Evolutionary conservation across 2,888 invertebrate genomes (phyloP).

Genomic region (Chaetoderma sp.): DNA sequence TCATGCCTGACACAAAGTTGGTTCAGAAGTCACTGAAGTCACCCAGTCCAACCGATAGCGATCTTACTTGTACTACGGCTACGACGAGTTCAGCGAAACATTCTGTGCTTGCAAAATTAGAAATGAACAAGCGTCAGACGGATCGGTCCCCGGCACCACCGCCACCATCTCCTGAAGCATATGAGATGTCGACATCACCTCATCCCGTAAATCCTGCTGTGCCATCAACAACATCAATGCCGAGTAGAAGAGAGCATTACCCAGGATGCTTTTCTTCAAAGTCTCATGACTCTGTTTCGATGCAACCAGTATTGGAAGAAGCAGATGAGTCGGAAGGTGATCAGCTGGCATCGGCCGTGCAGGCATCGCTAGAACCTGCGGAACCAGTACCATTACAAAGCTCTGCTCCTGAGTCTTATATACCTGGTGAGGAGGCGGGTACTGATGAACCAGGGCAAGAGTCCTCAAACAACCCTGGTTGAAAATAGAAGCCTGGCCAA

Average conservation of each 20-base stretch:
- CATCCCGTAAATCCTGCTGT: neutral
- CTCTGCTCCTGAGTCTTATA: too few species aligned
- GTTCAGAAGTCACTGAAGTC: neutral
- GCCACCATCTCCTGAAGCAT: conserved; percentile 59
- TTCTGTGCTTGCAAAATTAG: conserved; percentile 13
- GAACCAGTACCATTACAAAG: too few species aligned
- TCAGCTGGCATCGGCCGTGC: too few species aligned
- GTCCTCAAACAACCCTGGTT: neutral
- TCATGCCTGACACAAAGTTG: too few species aligned
- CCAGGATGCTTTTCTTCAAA: conserved; percentile 8
- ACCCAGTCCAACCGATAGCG: neutral
- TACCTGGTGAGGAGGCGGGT: conserved; percentile 37
- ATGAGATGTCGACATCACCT: conserved; percentile 28
- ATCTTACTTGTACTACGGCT: too few species aligned
- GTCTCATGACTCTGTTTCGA: conserved; percentile 41
- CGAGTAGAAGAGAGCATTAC: too few species aligned
- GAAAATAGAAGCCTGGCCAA: too few species aligned
- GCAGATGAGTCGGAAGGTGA: conserved; percentile 34
- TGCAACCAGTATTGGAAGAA: conserved; percentile 46
- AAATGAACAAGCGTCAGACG: conserved; percentile 36
- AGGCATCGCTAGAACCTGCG: too few species aligned
- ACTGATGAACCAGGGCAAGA: conserved; percentile 10
- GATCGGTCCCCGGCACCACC: conserved; percentile 58
- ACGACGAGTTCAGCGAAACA: neutral
- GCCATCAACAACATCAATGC: conserved; percentile 12